Conservation (phyloP, 2,797 vertebrate genomes). For the Gallinago nigripennis region DNA sequence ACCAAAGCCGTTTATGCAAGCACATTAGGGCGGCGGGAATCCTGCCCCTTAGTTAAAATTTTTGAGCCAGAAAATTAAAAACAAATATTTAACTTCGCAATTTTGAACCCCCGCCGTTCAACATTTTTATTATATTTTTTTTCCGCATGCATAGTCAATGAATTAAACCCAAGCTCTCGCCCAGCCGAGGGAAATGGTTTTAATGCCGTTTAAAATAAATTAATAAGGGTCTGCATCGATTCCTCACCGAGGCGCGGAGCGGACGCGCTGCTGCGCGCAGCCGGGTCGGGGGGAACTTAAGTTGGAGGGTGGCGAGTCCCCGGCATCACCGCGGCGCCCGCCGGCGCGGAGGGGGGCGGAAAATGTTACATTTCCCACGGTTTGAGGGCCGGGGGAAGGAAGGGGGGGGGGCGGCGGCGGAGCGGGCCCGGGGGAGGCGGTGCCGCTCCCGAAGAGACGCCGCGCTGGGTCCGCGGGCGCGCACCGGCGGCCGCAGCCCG, state of each 20-base stretch:
- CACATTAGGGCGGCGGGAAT: slow-evolving; percentile 53
- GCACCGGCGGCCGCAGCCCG: neutral
- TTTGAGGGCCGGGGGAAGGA: too few species aligned
- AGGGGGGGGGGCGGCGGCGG: neutral
- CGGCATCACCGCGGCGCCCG: neutral
- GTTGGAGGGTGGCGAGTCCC: neutral
- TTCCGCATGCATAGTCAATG: slow-evolving; percentile 51
- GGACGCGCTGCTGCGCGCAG: neutral
- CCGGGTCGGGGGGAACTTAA: neutral
- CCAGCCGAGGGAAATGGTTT: slow-evolving; percentile 4
- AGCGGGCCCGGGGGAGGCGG: neutral
- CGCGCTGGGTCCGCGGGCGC: neutral
- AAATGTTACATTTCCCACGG: neutral
- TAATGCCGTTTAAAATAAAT: neutral
- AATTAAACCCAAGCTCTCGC: neutral
- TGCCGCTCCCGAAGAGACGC: neutral
- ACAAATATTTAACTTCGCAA: slow-evolving; percentile 80
- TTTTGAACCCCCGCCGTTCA: slow-evolving; percentile 54
- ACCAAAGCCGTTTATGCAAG: slow-evolving; percentile 56
- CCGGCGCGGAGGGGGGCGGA: neutral
- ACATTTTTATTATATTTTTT: slow-evolving; percentile 14
- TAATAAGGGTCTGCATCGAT: neutral
- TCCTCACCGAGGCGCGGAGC: neutral
- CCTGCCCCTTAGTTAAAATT: slow-evolving; percentile 67
- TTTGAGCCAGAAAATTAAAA: slow-evolving; percentile 82